Evolutionary conservation across 2,797 vertebrate species (phyloP), one percentile per base, ranked within the genome.

Genomic region (Phrynocephalus forsythii): DNA sequence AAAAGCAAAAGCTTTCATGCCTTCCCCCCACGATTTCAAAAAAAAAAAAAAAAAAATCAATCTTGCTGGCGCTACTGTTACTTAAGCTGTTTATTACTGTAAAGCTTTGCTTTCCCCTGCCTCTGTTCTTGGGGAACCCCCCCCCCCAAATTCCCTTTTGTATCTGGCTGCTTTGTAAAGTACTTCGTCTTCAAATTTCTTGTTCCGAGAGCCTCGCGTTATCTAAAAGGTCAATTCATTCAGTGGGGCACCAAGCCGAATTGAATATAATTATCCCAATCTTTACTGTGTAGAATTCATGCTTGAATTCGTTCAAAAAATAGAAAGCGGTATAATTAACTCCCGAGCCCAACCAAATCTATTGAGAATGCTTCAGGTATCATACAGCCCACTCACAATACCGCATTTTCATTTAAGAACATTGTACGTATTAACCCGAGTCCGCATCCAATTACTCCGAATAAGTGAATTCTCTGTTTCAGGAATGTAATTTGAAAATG

Each of bases 371-470:
- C 97, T 97, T 98, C 98, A 98, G 97, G 98, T 98, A 99, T 99
- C 98, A 98, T 98, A 98, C 98, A 98, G 97, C 97, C 98, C 95
- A 97, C 97, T 98, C 98, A 99, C 98, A 99, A 98, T 98, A 97
- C 97, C 98, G 98, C 98, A 98, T 99, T 99, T 99, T 98, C 98
- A 99, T 99, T 98, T 99, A 98, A 99, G 98, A 97, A 99, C 98
- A 98, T 98, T 98, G 98, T 98, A 98, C 97, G 98, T 98, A 99
- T 99, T 99, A 99, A 99, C 98, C 98, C 97, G 96, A 98, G 97
- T 98, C 98, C 98, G 98, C 98, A 98, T 98, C 98, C 98, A 99
- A 99, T 99, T 99, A 99, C 99, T 98, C 94, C 93, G 97, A 99
- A 98, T 98, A 98, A 99, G 97, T 98, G 98, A 99, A 98, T 98